Evolutionary conservation across 2,113 vertebrate species (phyloP), one percentile per base, ranked within the genome.

Genomic region (Gallinago jamesoni): DNA sequence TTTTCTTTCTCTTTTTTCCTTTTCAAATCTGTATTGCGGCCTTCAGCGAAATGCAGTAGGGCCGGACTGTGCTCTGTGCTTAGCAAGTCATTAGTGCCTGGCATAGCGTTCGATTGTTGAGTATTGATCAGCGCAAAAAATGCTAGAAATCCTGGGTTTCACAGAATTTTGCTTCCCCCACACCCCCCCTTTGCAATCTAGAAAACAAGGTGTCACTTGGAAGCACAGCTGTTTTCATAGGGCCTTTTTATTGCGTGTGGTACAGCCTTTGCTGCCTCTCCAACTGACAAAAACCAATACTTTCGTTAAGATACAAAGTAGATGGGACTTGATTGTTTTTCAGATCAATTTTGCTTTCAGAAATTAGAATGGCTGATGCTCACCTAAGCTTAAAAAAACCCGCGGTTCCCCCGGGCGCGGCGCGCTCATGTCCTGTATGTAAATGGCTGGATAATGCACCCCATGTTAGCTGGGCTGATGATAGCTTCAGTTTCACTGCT

Each of bases 371-470:
- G 97, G 96, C 97, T 98, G 90, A 95, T 97, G 94, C 89, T 98
- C 84, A 73, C 91, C 70, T 96, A 93, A 94, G 95, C 82, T 39
- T 98, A 96, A 98, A 96, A 89, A 88, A 50, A 10, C 39, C 39
- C 70, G 35, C 53, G 33, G 80, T 90, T 96, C 70, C 91, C 87
- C 83, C 87, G 69, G n/a, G 28, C 9, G 6, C 2, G 0, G 86
- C 33, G 35, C 77, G 56, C 82, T 96, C 93, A 81, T 90, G 23
- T 84, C 22, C 60, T 63, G 28, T 90, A 93, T 98, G 97, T 98
- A 98, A 98, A 98, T 98, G 97, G 97, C 95, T 98, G 97, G 97
- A 97, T 98, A 98, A 98, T 98, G 97, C 96, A 98, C 94, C 95
- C 89, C 89, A 78, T 93, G 91, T 98, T 96, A 96, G 67, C 83